Percentiles rank a stretch among this genome's conserved stretches.
These are phyloP conservation scores for Thaumetopoea pityocampa DNA, from an alignment of 1,140 invertebrate genomes.

Conservation along the genomic window DNA sequence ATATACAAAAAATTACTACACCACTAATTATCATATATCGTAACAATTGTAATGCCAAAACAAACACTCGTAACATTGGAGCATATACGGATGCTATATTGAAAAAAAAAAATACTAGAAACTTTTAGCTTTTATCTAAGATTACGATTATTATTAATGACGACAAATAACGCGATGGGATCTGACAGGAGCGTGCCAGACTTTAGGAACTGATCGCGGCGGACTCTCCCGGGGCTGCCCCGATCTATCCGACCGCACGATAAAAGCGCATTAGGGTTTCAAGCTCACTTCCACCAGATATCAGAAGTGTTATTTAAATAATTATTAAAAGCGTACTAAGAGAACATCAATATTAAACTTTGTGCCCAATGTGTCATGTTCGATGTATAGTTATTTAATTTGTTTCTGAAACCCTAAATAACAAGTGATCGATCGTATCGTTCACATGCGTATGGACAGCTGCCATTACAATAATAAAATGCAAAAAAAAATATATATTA, in stretches of 20 bases:
- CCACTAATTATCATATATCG: too few species aligned
- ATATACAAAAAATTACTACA: too few species aligned
- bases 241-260: neutral
- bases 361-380: conserved; percentile 74
- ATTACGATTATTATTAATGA: too few species aligned
- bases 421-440: conserved; percentile 54
- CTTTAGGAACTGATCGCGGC: too few species aligned
- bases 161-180: too few species aligned
- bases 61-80: too few species aligned
- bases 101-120: too few species aligned
- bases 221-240: neutral
- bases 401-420: conserved; percentile 62
- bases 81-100: too few species aligned
- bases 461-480: conserved; percentile 71
- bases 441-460: conserved; percentile 64
- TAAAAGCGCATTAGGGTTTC: conserved; percentile 42
- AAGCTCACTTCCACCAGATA: conserved; percentile 38
- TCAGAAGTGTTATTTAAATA: conserved; percentile 45
- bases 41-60: too few species aligned
- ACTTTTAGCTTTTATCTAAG: too few species aligned
- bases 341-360: conserved; percentile 59
- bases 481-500: conserved; percentile 71
- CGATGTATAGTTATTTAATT: conserved; percentile 69
- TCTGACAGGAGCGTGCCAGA: too few species aligned
- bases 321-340: conserved; percentile 50